A percentile compares a stretch with the other conserved stretches of the same genome.
These are phyloP conservation scores for Hystrix cristata DNA, from an alignment of 2,113 vertebrate species.

Conservation along the genomic window DNA sequence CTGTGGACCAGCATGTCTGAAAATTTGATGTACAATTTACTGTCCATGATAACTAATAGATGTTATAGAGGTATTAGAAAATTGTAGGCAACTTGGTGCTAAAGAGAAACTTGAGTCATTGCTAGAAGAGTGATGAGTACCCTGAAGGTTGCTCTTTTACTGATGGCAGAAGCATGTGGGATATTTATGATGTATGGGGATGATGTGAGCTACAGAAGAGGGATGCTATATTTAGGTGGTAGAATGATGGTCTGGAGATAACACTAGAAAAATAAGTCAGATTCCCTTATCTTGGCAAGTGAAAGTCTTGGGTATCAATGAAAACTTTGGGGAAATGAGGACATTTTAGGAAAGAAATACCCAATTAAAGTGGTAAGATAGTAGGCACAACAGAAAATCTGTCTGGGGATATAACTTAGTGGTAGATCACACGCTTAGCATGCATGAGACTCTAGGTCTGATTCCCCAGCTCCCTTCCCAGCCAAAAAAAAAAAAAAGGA, in stretches of 20 bases:
- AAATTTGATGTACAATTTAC: not conserved
- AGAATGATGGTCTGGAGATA: conserved; percentile 13
- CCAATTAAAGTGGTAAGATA: not conserved
- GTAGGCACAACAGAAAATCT: not conserved
- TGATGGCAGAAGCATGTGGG: not conserved
- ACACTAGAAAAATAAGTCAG: not conserved
- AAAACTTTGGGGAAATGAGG: conserved; percentile 42
- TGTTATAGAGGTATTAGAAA: not conserved
- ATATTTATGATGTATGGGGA: not conserved
- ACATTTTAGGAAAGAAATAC: conserved; percentile 55
- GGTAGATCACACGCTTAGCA: not conserved
- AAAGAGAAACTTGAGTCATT: conserved; percentile 20
- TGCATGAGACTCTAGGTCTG: not conserved
- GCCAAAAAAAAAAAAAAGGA: not conserved
- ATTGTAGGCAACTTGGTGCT: conserved; percentile 36
- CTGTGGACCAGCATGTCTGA: conserved; percentile 33
- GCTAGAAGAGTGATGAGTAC: not conserved
- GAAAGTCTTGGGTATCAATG: conserved; percentile 15
- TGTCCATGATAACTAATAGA: not conserved
- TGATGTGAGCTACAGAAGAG: conserved; percentile 41
- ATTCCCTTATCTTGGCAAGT: not conserved
- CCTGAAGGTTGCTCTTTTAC: not conserved
- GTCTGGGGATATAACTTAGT: not conserved
- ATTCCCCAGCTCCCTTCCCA: not conserved
- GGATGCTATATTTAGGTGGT: conserved; percentile 8